A percentile compares a stretch with the other conserved stretches of the same genome.
These are phyloP conservation scores for Neotoxoptera formosana DNA, from an alignment of 1,140 invertebrate species.

Conservation along the genomic window DNA sequence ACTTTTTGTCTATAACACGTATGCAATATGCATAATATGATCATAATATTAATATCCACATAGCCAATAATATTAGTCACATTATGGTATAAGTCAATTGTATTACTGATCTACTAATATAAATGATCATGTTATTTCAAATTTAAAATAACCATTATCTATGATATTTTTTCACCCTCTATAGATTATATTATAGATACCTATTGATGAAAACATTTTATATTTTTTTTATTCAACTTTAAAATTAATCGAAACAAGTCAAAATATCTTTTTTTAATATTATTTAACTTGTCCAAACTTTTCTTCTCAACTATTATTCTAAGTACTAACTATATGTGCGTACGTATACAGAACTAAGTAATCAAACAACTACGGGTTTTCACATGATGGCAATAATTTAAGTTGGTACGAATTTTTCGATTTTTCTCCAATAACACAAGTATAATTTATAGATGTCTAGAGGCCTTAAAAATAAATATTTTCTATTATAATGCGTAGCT, in stretches of 20 bases:
- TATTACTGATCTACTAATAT: neutral
- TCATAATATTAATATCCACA: too few species aligned
- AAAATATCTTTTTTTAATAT: neutral
- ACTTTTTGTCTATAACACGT: neutral
- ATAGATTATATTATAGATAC: neutral
- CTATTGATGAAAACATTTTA: neutral
- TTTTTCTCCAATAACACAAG: neutral
- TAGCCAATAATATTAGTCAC: too few species aligned
- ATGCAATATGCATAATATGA: too few species aligned
- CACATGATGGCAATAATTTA: neutral
- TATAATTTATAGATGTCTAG: conserved; percentile 12
- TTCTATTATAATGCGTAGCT: neutral
- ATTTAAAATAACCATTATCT: neutral
- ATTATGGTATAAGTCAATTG: neutral
- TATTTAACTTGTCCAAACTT: too few species aligned
- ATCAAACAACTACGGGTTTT: neutral
- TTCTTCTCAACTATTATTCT: too few species aligned
- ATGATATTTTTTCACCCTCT: neutral
- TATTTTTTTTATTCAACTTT: neutral
- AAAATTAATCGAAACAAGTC: neutral
- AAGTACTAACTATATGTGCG: neutral
- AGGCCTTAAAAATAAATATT: neutral
- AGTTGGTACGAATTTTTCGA: neutral
- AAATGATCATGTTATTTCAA: neutral
- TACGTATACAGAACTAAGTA: neutral